phyloP scores from a whole-genome alignment of 1,140 invertebrate species.

The Sarcophaga peregrina region DNA sequence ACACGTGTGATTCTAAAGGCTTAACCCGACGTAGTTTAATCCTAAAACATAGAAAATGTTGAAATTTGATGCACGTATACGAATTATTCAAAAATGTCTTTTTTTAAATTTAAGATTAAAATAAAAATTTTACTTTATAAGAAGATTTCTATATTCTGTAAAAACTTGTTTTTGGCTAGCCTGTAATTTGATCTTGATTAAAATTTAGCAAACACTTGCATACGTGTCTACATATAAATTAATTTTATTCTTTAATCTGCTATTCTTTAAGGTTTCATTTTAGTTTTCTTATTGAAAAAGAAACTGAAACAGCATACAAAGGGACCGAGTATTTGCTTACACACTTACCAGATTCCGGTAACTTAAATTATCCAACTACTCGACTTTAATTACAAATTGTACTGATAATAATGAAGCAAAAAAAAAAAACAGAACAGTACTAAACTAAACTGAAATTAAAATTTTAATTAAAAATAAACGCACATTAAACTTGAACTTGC shows the following conservation, averaged over 20 bases:
- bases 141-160: no score
- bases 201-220: background rate
- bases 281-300: background rate
- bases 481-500: background rate
- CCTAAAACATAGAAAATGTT: no score
- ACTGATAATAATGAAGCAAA: background rate
- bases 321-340: background rate
- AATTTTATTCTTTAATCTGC: background rate
- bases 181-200: background rate
- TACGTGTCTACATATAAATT: background rate
- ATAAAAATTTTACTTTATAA: no score
- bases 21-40: background rate
- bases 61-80: no score
- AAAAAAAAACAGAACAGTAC: background rate
- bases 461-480: background rate
- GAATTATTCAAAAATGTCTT: background rate
- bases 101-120: no score
- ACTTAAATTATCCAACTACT: background rate
- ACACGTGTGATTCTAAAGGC: background rate
- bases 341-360: background rate
- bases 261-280: background rate
- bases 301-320: background rate
- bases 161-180: background rate
- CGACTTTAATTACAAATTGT: background rate
- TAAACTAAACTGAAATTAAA: background rate